A percentile compares a stretch with the other conserved stretches of the same genome.
Evolutionary conservation across 2,797 vertebrate species (phyloP).

Genomic region (Acanthiza pusilla): DNA sequence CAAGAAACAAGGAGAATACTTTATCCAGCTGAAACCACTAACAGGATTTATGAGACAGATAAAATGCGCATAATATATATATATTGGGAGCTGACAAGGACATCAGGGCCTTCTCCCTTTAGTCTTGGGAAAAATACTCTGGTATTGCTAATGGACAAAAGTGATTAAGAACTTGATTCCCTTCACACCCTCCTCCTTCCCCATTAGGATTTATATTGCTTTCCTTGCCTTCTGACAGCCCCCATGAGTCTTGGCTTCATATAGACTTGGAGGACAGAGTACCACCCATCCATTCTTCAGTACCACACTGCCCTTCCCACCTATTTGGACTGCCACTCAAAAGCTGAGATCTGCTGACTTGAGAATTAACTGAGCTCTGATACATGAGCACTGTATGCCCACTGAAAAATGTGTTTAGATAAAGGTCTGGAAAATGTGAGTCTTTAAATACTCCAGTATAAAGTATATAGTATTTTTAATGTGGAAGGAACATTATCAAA

Average conservation of each 20-base stretch:
- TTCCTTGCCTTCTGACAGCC: neutral
- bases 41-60: slow-evolving; percentile 28
- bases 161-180: neutral
- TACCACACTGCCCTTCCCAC: neutral
- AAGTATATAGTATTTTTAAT: neutral
- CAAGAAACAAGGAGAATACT: slow-evolving; percentile 50
- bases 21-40: slow-evolving; percentile 35
- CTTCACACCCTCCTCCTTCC: neutral
- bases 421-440: neutral
- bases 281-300: neutral
- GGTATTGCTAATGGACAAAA: slow-evolving; percentile 2
- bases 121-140: neutral
- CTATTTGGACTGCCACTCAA: neutral
- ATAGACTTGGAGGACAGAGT: neutral
- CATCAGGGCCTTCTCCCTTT: neutral
- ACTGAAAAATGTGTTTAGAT: neutral
- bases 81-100: slow-evolving; percentile 16
- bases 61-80: slow-evolving; percentile 10
- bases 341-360: neutral
- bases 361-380: neutral
- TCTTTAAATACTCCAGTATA: neutral
- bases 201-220: neutral
- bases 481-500: neutral
- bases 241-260: neutral
- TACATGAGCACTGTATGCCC: neutral